Evolutionary conservation across 2,888 invertebrate species (phyloP), one percentile per base, ranked within the genome.

Genomic region (Torymus auratus): DNA sequence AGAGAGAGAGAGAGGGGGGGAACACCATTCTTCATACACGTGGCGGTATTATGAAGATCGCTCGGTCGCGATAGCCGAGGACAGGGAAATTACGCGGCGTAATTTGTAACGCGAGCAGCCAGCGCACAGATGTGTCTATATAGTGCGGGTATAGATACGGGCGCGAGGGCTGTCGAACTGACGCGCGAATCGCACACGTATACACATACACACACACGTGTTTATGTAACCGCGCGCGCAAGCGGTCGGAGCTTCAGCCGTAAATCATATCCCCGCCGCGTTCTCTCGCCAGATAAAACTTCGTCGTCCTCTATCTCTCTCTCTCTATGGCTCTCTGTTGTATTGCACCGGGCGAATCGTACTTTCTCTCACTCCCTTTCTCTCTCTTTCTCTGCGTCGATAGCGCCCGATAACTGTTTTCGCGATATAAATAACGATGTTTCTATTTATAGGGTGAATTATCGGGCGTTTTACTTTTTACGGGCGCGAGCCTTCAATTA

Each of bases 61-160:
- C 74, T 28, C 3, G 83, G 75, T 74, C 78, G 72, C 64, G 84
- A 83, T 84, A 83, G 41, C 67, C 83, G 80, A 80, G 78, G 84
- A 82, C 80, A 68, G 81, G 67, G 72, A 86, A 85, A 86, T 86
- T 87, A 84, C 83, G 74, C 76, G 73, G 81, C 62, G 82, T 85
- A 85, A 85, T 85, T 84, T 84, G 82, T 83, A 81, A 84, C 83
- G 82, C 81, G 83, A 82, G 67, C 68, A 23, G 4, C 55, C 17
- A n/a, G 17, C 20, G n/a, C 53, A 50, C 13, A 17, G 28, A 41
- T 55, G 12, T 12, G 60, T 58, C 13, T 11, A 17, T 12, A 17
- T 7, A 12, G 12, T 15, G 11, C 7, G 20, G 53, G 0, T 15
- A 13, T 11, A 53, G 67, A 17, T 12, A 17, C 12, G 5, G 60